Evolutionary conservation across 2,888 invertebrate species (phyloP), one percentile per base, ranked within the genome.

Genomic region (Amblyjoppa proteus): DNA sequence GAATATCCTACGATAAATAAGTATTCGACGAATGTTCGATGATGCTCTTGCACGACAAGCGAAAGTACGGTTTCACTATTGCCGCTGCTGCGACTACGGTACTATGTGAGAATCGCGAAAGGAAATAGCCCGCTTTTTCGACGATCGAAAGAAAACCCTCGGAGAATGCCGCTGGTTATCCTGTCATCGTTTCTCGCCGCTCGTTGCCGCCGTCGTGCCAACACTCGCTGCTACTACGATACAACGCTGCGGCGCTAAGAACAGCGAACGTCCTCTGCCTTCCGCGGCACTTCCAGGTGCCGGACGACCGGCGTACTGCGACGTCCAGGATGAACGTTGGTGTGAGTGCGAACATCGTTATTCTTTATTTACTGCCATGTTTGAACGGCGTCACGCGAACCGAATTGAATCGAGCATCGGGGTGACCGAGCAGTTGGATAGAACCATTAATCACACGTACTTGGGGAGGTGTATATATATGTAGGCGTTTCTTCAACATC

Each of bases 301-400:
- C 75, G 75, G 61, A 28, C 61, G 16, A 58, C 6, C 49, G 25
- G 28, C 58, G 28, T 16, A 49, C 45, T 1, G 16, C 45, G 45
- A 49, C 45, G 25, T 41, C 25, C 41, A 56, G 41, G 7, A 78
- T 61, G 69, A 78, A 61, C 58, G 31, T 5, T 13, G 28, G 61
- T 70, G 78, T 78, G 61, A 78, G 78, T 78, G 25, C 9, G 31
- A 28, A 31, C 49, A 34, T 49, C 49, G 58, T 78, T 78, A 49
- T 38, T 64, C 38, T 68, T 69, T 77, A 56, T 69, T 69, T 77
- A 68, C 31, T 58, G 25, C 7, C 11, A 56, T 25, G 56, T 56
- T 56, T 56, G 25, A 11, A 53, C 34, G 20, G 38, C 53, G 34
- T 71, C 38, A 56, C 38, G 13, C 25, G 71, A 34, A 38, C 11